phyloP scores from a whole-genome alignment of 2,113 vertebrate genomes.

The Hypomesus transpacificus region DNA sequence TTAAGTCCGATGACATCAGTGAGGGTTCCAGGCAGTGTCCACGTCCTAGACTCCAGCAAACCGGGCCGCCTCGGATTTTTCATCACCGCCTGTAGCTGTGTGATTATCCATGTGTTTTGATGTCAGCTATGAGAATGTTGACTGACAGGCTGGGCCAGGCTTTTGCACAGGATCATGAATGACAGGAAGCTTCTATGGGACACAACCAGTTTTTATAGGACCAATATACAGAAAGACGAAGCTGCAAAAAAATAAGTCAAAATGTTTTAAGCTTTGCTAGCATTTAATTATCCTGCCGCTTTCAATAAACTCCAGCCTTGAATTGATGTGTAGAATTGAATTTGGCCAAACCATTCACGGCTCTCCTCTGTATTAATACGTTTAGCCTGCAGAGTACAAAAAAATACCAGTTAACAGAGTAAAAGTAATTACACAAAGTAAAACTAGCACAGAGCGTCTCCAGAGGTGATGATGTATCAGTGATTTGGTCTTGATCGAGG shows the following conservation, averaged over 20 bases:
- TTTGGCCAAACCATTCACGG: slow-evolving; percentile 22
- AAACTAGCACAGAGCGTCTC: not conserved
- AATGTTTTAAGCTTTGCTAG: slow-evolving; percentile 38
- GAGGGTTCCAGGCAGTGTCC: not conserved
- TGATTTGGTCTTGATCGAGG: not conserved
- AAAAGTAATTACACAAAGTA: slow-evolving; percentile 29
- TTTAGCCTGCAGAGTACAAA: slow-evolving; percentile 19
- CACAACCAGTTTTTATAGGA: slow-evolving; percentile 30
- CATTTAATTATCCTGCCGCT: slow-evolving; percentile 59
- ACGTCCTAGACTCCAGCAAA: slow-evolving; percentile 36
- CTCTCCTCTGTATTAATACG: slow-evolving; percentile 32
- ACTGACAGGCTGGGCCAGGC: slow-evolving; percentile 58
- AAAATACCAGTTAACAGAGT: slow-evolving; percentile 21
- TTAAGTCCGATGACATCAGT: slow-evolving; percentile 53
- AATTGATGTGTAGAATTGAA: slow-evolving; percentile 48
- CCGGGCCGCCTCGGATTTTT: slow-evolving; percentile 17
- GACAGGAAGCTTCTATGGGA: slow-evolving; percentile 47
- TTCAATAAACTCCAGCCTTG: slow-evolving; percentile 35
- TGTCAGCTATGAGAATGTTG: slow-evolving; percentile 56
- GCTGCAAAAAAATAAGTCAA: slow-evolving; percentile 38
- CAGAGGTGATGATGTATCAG: not conserved
- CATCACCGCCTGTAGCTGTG: slow-evolving; percentile 47
- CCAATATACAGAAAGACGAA: slow-evolving; percentile 25
- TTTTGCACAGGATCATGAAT: slow-evolving; percentile 48
- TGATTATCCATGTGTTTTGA: slow-evolving; percentile 66